Evolutionary conservation across 2,888 invertebrate species (phyloP), one percentile per base, ranked within the genome.

Genomic region (Rapana venosa): DNA sequence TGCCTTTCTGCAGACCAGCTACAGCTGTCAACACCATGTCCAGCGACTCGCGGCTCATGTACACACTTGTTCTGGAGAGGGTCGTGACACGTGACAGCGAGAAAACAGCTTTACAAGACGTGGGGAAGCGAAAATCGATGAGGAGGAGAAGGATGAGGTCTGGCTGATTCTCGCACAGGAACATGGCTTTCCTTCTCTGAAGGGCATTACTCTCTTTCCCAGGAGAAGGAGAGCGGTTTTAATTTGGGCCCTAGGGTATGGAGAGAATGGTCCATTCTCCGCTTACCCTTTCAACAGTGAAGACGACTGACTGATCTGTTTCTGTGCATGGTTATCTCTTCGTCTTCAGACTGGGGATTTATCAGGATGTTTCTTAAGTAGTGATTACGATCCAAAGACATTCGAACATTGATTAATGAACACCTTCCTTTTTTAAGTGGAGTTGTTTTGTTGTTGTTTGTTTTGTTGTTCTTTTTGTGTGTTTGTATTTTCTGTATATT

Each of bases 221-320:
- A 15, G 5, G 66, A 66, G 66, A 26, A 66, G 22, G 66, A 66
- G 66, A 66, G 22, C 20, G 13, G 47, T 2, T 66, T 66, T 26
- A 66, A n/a, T 66, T 66, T 26, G 5, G 15, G 5, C 5, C 26
- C 22, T 66, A 26, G 66, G 66, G 66, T 66, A 26, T 22, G 66
- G 66, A 66, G 20, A 22, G 66, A 26, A 26, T 66, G 66, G 66
- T 26, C 66, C 15, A 1, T 32, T 81, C 32, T 35, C 81, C 13
- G 17, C 32, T 81, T 20, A 22, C 20, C 5, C 66, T 66, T 66
- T 35, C n/a, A 35, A 35, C 35, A 35, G 81, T 35, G 35, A 35
- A 20, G 87, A 70, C 32, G 32, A 79, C 36, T 88, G 88, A 88
- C 79, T 79, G 56, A 79, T n/a, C 88, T 22, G 88, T 30, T 79